Percentiles rank a stretch among this genome's conserved stretches.
Conservation (phyloP, 2,113 vertebrate genomes). For the Nannospalax galili region DNA sequence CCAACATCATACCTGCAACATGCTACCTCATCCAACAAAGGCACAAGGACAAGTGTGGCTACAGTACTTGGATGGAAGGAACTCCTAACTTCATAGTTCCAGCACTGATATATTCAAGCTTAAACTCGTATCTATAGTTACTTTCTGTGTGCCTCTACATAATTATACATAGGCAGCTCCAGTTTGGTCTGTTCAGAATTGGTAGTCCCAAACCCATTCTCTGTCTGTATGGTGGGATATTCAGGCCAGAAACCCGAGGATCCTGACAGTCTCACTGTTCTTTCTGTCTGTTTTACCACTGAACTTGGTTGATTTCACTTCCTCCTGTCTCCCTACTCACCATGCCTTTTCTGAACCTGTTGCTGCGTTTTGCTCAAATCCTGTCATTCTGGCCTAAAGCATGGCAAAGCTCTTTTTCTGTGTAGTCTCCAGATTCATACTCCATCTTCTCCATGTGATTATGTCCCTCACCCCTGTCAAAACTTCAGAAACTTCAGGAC, state of each 20-base stretch:
- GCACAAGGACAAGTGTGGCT: not conserved
- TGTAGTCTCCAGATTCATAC: fast-evolving
- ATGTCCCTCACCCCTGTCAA: not conserved
- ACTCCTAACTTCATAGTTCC: not conserved
- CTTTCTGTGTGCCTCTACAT: not conserved
- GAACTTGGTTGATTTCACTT: not conserved
- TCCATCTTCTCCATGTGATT: fast-evolving
- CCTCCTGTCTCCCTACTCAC: not conserved
- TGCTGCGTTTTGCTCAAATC: not conserved
- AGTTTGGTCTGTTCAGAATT: not conserved
- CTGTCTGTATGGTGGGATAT: not conserved
- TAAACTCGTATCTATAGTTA: fast-evolving
- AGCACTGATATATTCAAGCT: not conserved
- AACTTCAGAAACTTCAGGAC: fast-evolving
- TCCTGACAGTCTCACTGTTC: not conserved
- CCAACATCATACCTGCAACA: not conserved
- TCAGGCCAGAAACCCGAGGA: not conserved
- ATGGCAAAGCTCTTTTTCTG: fast-evolving
- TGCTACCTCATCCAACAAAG: not conserved
- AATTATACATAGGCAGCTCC: not conserved
- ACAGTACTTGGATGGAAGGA: not conserved
- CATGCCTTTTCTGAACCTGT: not conserved
- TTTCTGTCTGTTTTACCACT: not conserved
- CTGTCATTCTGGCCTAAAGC: no score
- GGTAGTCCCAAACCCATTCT: not conserved